A percentile compares a stretch with the other conserved stretches of the same genome.
phyloP scores from a whole-genome alignment of 2,113 vertebrate species.

The Eubucco bourcierii region DNA sequence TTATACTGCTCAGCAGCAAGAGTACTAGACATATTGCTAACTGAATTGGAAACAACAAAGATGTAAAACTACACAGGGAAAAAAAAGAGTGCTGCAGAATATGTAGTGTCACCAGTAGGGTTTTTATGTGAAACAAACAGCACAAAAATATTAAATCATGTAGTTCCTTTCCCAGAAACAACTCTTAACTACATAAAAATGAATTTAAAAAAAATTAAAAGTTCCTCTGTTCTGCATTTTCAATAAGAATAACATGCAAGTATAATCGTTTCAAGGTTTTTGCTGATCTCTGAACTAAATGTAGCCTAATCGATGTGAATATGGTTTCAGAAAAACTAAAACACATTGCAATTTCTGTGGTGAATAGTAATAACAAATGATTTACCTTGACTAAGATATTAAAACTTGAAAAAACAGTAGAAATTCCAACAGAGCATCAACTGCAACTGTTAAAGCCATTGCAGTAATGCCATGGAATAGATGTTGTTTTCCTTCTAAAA shows the following conservation, averaged over 20 bases:
- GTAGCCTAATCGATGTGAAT: conserved; percentile 54
- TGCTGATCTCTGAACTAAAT: conserved; percentile 14
- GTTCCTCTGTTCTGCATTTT: neutral
- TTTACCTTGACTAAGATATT: conserved; percentile 41
- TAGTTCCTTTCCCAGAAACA: conserved; percentile 17
- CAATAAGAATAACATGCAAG: conserved; percentile 44
- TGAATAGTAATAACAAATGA: conserved; percentile 33
- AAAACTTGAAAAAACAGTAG: conserved; percentile 22
- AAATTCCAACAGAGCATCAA: conserved; percentile 33
- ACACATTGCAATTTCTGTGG: conserved; percentile 22
- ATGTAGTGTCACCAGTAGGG: fast-evolving
- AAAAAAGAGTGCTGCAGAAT: neutral
- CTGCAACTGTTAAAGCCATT: conserved; percentile 37
- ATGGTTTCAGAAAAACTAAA: conserved; percentile 13
- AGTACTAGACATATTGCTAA: neutral
- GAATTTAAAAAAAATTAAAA: neutral
- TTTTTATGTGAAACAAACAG: neutral
- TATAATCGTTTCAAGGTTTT: conserved; percentile 40
- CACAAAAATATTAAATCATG: neutral
- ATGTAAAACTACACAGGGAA: conserved; percentile 1
- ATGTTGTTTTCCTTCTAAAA: conserved; percentile 7
- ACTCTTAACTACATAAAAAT: neutral
- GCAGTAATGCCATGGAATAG: neutral
- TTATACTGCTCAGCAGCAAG: neutral
- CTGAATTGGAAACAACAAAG: conserved; percentile 25